Evolutionary conservation across 2,113 vertebrate genomes (phyloP), one percentile per base, ranked within the genome.

Genomic region (Oostethus manadensis): DNA sequence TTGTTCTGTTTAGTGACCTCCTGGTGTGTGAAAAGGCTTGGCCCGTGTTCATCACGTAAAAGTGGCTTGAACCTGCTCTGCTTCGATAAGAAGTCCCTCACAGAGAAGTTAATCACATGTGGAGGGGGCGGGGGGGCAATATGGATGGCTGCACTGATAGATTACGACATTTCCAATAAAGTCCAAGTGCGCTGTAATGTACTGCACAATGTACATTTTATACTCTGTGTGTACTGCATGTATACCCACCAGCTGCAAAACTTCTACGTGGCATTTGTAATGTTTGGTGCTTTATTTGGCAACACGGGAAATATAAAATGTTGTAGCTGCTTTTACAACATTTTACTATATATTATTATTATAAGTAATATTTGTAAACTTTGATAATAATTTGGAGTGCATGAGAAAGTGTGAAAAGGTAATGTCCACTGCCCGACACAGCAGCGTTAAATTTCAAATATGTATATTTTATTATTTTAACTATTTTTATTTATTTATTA

Each of bases 41-140:
- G 29, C 40, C n/a, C 44, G 17, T 67, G 54, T 68, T 63, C 62
- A 1, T 8, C 13, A 55, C 8, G 35, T 38, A 55, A 66, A 56
- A 64, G 51, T 62, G 17, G 14, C 14, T 10, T 59, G 51, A 70
- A 73, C 33, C 67, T 75, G 61, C 62, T 71, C 18, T 45, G 62
- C 68, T 58, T 73, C 61, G 64, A 68, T 74, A 61, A 68, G 66
- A 18, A 47, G 26, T 23, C 4, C 50, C 58, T 71, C 62, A 13
- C 55, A 64, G 77, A 74, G 56, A 62, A 68, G 58, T 76, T 81
- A 74, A 80, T 86, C 70, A 80, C 10, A 58, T 73, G 70, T 83
- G 69, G 75, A 80, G 74, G 62, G 21, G 60, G 8, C 8, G 29
- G 29, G 29, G 58, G 40, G 44, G 20, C n/a, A 51, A 35, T 53